These are phyloP conservation scores for Cuculus canorus DNA, from an alignment of 2,797 vertebrate genomes.

Conservation along the genomic window DNA sequence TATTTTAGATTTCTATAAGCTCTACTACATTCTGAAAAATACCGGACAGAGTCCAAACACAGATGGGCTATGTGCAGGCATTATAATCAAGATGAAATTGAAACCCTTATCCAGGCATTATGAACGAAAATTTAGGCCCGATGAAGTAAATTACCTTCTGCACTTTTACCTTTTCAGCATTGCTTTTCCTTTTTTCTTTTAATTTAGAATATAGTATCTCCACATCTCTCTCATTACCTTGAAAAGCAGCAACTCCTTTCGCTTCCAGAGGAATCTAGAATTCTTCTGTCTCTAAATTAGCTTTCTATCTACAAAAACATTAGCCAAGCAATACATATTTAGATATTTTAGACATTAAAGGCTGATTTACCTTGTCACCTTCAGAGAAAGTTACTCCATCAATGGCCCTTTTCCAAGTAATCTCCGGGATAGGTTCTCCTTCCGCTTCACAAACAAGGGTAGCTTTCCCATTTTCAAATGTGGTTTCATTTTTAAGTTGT, in stretches of 20 bases:
- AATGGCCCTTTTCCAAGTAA: constrained; percentile 92
- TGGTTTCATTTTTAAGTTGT: constrained; percentile 94
- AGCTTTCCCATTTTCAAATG: constrained; percentile 90
- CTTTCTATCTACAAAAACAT: not conserved
- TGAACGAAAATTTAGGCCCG: not conserved
- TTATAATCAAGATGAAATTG: not conserved
- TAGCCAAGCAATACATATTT: not conserved
- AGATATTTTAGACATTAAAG: not conserved
- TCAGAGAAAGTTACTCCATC: constrained; percentile 89
- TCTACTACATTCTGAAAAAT: not conserved
- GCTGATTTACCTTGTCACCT: constrained; percentile 88
- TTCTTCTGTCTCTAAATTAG: not conserved
- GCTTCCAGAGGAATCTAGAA: not conserved
- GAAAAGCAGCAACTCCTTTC: not conserved
- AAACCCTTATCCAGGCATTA: not conserved
- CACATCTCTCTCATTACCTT: not conserved
- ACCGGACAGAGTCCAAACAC: not conserved
- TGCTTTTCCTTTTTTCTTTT: not conserved
- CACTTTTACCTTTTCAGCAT: too few relatives aligned
- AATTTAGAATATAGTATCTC: not conserved
- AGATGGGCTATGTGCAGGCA: not conserved
- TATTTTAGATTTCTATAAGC: not conserved
- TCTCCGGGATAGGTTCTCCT: constrained; percentile 93
- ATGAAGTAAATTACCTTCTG: not conserved
- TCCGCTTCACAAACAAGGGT: constrained; percentile 93